Percentiles rank a stretch among this genome's conserved stretches.
Evolutionary conservation across 2,797 vertebrate species (phyloP).

Genomic region (Eutrigla gurnardus): DNA sequence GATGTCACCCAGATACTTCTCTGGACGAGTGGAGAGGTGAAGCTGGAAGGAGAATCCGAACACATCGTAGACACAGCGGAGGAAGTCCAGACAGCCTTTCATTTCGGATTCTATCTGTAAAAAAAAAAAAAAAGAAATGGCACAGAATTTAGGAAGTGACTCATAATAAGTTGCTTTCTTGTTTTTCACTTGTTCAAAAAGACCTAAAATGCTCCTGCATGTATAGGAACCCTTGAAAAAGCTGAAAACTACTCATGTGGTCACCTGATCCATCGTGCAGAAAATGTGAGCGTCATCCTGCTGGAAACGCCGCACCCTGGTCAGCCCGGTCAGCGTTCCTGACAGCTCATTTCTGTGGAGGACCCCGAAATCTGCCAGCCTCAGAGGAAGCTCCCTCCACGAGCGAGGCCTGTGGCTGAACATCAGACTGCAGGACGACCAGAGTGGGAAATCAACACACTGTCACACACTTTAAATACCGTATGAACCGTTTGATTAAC

Average conservation of each 20-base stretch:
- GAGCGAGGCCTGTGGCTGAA: constrained; percentile 94
- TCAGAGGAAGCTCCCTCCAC: constrained; percentile 94
- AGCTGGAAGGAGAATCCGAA: constrained; percentile 96
- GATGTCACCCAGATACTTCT: constrained; percentile 91
- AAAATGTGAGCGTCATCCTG: constrained; percentile 99
- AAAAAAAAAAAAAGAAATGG: neutral
- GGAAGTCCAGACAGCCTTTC: constrained; percentile 92
- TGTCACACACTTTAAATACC: neutral
- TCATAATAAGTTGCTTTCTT: neutral
- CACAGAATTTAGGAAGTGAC: neutral
- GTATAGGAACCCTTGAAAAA: neutral
- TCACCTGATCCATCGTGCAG: constrained; percentile 94
- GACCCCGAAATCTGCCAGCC: constrained; percentile 95
- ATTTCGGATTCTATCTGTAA: constrained; percentile 93
- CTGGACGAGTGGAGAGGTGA: constrained; percentile 92
- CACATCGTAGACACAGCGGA: constrained; percentile 90
- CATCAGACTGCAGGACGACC: constrained; percentile 87
- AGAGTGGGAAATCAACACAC: constrained; percentile 14
- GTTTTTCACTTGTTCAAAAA: neutral
- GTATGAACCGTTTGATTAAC: neutral
- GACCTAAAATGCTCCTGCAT: neutral
- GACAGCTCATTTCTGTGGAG: constrained; percentile 95
- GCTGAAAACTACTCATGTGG: neutral
- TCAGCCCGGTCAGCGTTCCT: constrained; percentile 91
- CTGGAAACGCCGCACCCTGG: constrained; percentile 93